Evolutionary conservation across 2,797 vertebrate species (phyloP), one percentile per base, ranked within the genome.

Genomic region (Menidia menidia): DNA sequence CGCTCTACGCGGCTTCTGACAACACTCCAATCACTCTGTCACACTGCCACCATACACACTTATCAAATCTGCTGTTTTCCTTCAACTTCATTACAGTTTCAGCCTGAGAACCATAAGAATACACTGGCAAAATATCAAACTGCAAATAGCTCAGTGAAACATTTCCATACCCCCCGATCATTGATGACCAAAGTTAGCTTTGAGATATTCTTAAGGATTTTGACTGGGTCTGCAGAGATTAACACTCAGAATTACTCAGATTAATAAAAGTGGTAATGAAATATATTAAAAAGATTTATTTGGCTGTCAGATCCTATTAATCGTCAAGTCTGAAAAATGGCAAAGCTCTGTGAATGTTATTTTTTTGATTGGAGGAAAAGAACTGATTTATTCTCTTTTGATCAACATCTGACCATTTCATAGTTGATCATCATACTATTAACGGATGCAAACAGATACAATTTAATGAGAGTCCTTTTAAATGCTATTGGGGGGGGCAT

Each of bases 211-310:
- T 12, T 15, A 10, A 9, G 13, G 43, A 18, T 31, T 64, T 43
- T 45, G 10, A 53, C 16, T 53, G 31, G 2, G 9, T 39, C 32
- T 60, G 12, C 60, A 65, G 32, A 30, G 52, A 1, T 61, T 77
- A 19, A 35, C 19, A 50, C 60, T 43, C 8, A 59, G 25, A 62
- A 31, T 47, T 16, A 56, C 6, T 60, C 35, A 15, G 13, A 30
- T 53, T 25, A 54, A 68, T 8, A 65, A 31, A 65, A 31, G 45
- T 45, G n/a, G 18, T 66, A 30, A 54, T 19, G 50, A 11, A 66
- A 58, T 18, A 48, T 67, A 66, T 67, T 48, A 60, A 68, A 71
- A 58, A 42, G 16, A 4, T 19, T 39, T 1, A 19, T 71, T 60
- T 60, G 12, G 55, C 25, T 53, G 4, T 53, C 39, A 59, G 13